These are phyloP conservation scores for Pygmarrhopalites habei DNA, from an alignment of 1,140 invertebrate species.

Conservation along the genomic window DNA sequence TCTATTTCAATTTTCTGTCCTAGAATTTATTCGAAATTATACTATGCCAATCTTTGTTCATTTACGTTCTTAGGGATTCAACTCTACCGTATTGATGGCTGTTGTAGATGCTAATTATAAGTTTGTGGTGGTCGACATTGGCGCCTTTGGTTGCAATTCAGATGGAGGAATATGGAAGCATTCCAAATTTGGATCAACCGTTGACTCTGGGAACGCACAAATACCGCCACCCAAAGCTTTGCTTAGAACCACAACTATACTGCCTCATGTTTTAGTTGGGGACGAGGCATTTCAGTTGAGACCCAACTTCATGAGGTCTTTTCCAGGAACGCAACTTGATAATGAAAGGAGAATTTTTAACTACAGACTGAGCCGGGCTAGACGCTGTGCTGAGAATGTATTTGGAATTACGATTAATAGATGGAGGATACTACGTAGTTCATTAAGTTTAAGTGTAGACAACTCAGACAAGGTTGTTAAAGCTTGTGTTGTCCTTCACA, in stretches of 20 bases:
- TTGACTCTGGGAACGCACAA: neutral
- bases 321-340: slow-evolving; percentile 25
- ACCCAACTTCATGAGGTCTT: slow-evolving; percentile 41
- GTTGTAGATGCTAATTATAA: too few relatives aligned
- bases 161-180: neutral
- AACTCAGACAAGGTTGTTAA: too few relatives aligned
- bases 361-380: slow-evolving; percentile 4
- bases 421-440: neutral
- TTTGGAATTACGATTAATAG: too few relatives aligned
- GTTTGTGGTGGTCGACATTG: too few relatives aligned
- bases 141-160: neutral
- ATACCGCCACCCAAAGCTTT: neutral
- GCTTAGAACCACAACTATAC: neutral
- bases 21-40: neutral
- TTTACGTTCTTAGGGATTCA: neutral
- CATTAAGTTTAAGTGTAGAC: neutral
- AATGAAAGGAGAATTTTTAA: slow-evolving; percentile 6
- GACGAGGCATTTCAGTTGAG: slow-evolving; percentile 42
- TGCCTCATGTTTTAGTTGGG: slow-evolving; percentile 36
- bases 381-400: neutral
- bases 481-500: too few relatives aligned
- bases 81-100: too few relatives aligned
- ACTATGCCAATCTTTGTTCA: neutral
- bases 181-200: neutral
- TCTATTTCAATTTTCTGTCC: neutral